phyloP scores from a whole-genome alignment of 2,113 vertebrate genomes.

The Notothenia rossii region DNA sequence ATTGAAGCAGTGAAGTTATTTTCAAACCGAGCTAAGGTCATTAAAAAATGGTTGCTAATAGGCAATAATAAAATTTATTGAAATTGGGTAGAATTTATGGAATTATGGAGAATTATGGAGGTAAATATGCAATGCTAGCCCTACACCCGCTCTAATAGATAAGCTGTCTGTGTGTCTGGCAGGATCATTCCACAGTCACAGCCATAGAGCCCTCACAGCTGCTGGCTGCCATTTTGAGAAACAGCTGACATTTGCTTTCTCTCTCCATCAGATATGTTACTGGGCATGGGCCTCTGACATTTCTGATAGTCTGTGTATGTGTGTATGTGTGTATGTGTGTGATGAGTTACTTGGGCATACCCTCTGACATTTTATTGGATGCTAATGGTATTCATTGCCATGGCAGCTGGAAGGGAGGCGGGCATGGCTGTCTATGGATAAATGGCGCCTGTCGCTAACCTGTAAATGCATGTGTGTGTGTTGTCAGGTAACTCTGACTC shows the following conservation, averaged over 20 bases:
- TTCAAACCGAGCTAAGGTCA: conserved; percentile 5
- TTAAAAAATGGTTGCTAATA: neutral
- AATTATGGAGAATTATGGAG: conserved; percentile 4
- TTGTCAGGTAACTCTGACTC: conserved; percentile 7
- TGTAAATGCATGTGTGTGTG: conserved; percentile 40
- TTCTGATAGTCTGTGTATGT: conserved; percentile 65
- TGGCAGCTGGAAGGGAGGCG: conserved; percentile 63
- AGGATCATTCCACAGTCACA: conserved; percentile 46
- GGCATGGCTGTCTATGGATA: conserved; percentile 56
- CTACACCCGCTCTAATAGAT: conserved; percentile 14
- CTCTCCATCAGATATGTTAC: conserved; percentile 80
- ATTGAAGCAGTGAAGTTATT: neutral
- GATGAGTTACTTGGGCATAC: conserved; percentile 72
- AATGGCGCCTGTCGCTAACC: conserved; percentile 75
- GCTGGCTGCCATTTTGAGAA: conserved; percentile 80
- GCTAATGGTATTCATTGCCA: conserved; percentile 78
- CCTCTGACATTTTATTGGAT: conserved; percentile 81
- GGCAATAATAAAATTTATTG: neutral
- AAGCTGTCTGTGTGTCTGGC: conserved; percentile 38
- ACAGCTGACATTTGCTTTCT: conserved; percentile 82
- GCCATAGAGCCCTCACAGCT: conserved; percentile 58
- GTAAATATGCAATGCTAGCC: conserved; percentile 11
- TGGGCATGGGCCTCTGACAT: conserved; percentile 79
- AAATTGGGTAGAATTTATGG: too few species aligned
- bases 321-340: conserved; percentile 46